These are phyloP conservation scores for Junco hyemalis DNA, from an alignment of 2,113 vertebrate species.

Conservation along the genomic window DNA sequence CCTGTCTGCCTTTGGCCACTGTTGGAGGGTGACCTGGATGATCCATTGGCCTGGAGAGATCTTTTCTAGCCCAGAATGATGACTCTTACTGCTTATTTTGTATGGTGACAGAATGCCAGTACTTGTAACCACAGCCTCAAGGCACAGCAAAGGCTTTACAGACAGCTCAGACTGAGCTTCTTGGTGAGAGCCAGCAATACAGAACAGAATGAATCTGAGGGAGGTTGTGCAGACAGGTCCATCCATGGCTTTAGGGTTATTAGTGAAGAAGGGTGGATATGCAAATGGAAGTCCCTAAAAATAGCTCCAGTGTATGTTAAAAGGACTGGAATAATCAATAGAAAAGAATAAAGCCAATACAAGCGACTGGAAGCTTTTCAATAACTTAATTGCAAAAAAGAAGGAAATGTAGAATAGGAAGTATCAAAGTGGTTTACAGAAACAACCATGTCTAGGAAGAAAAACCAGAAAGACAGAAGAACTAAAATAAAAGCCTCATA, in stretches of 20 bases:
- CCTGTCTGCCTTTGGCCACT: neutral
- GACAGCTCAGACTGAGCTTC: neutral
- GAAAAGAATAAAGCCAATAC: neutral
- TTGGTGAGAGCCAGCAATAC: neutral
- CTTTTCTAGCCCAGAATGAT: neutral
- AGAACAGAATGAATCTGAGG: neutral
- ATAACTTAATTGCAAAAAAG: neutral
- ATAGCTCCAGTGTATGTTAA: conserved; percentile 2
- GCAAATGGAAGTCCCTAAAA: conserved; percentile 26
- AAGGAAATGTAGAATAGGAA: neutral
- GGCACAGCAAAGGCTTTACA: neutral
- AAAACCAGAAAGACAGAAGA: neutral
- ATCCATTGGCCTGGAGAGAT: neutral
- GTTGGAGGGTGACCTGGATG: neutral
- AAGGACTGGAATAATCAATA: conserved; percentile 43
- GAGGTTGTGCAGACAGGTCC: neutral
- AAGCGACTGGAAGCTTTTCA: neutral
- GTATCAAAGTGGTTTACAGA: neutral
- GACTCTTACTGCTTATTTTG: neutral
- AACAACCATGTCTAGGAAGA: neutral
- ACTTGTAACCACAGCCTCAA: neutral
- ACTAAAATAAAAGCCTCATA: neutral
- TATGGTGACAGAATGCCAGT: neutral
- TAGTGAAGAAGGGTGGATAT: neutral
- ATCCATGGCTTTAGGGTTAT: conserved; percentile 1